Conservation (phyloP, 2,888 invertebrate species). For the Apantesis nais region DNA sequence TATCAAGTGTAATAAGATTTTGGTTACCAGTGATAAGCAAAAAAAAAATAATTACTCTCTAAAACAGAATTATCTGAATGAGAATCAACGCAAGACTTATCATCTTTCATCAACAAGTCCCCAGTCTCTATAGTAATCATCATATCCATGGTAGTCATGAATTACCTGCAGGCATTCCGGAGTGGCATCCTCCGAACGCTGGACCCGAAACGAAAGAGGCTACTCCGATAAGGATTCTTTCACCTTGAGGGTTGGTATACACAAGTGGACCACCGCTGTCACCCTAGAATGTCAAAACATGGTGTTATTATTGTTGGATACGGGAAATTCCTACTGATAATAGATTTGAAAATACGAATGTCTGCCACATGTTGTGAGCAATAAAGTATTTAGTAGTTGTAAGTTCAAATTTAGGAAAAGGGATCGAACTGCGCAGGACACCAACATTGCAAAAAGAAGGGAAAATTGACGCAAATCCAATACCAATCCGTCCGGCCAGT, state of each 20-base stretch:
- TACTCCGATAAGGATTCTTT: conserved; percentile 66
- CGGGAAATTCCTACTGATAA: background rate
- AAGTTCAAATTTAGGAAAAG: background rate
- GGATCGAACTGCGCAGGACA: too few species aligned
- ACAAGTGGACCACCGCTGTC: conserved; percentile 81
- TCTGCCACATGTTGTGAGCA: background rate
- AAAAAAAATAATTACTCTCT: too few species aligned
- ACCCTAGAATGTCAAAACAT: conserved; percentile 55
- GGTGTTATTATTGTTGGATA: background rate
- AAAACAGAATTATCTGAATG: too few species aligned
- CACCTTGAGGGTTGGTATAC: conserved; percentile 54
- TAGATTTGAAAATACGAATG: background rate
- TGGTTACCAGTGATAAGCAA: too few species aligned
- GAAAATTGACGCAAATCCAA: too few species aligned
- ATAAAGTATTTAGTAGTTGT: too few species aligned
- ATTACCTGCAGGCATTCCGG: conserved; percentile 72
- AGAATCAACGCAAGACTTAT: too few species aligned
- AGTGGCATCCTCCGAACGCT: conserved; percentile 74
- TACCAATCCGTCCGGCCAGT: too few species aligned
- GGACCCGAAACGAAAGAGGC: conserved; percentile 76
- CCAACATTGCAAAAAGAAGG: too few species aligned
- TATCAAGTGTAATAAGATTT: background rate
- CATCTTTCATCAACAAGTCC: too few species aligned
- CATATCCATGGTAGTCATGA: background rate
- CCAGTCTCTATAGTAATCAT: too few species aligned